A percentile compares a stretch with the other conserved stretches of the same genome.
Evolutionary conservation across 2,113 vertebrate genomes (phyloP).

Genomic region (Cacatua alba): DNA sequence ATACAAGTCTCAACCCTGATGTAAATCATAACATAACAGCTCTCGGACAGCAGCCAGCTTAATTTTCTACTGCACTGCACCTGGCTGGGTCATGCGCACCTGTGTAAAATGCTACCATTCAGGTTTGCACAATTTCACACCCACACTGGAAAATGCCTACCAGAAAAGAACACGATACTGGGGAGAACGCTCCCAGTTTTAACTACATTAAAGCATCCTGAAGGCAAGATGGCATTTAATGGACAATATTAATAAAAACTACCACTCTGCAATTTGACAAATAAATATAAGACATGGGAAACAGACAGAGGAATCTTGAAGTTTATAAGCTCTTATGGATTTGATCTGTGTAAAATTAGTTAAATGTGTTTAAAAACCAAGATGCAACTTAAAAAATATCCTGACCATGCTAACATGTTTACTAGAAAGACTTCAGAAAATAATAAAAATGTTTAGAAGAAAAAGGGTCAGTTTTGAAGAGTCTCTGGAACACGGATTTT

Average conservation of each 20-base stretch:
- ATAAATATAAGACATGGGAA: background rate
- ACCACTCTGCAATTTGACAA: background rate
- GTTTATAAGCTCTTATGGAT: background rate
- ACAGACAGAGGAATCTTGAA: background rate
- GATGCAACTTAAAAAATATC: background rate
- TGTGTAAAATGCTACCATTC: conserved; percentile 57
- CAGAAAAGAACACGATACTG: background rate
- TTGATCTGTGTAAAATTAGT: background rate
- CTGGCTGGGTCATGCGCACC: conserved; percentile 3
- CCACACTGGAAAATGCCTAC: conserved; percentile 37
- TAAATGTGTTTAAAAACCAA: background rate
- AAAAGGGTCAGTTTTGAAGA: background rate
- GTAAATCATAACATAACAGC: background rate
- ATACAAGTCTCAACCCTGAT: background rate
- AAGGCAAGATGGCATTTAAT: background rate
- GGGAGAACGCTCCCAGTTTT: fast-evolving
- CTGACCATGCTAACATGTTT: background rate
- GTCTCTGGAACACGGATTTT: background rate
- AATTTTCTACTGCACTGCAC: background rate
- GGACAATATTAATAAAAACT: background rate
- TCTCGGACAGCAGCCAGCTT: background rate
- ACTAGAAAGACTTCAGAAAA: background rate
- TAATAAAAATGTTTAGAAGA: background rate
- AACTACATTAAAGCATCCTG: background rate
- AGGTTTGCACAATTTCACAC: conserved; percentile 65